These are phyloP conservation scores for Microcebus jonahi DNA, from an alignment of 2,113 vertebrate species.

Conservation along the genomic window DNA sequence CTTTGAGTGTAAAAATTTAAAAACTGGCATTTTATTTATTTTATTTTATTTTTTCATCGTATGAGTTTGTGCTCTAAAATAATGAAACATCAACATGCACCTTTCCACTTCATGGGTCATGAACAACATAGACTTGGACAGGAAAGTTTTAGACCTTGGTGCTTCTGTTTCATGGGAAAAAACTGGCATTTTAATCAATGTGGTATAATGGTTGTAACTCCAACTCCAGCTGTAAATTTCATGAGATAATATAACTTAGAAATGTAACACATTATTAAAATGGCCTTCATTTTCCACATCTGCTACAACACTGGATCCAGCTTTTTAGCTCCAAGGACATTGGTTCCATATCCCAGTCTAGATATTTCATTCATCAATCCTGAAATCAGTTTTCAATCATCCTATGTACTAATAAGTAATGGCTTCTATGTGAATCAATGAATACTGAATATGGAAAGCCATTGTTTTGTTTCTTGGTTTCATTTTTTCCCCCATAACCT, in stretches of 20 bases:
- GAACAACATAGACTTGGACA: slow-evolving; percentile 94
- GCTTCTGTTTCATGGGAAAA: slow-evolving; percentile 93
- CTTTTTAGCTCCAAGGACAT: background rate
- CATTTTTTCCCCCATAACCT: background rate
- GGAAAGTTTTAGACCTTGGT: slow-evolving; percentile 90
- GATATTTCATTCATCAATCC: background rate
- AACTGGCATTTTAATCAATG: background rate
- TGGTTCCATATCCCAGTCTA: background rate
- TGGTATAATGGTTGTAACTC: background rate
- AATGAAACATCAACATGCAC: slow-evolving; percentile 62
- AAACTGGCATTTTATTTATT: background rate
- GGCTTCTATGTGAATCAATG: background rate
- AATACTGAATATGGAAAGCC: background rate
- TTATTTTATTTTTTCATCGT: background rate
- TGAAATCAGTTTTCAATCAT: background rate
- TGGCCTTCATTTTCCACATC: background rate
- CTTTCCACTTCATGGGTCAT: slow-evolving; percentile 88
- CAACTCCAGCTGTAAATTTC: background rate
- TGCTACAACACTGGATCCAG: background rate
- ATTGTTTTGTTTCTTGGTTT: background rate
- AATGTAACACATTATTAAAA: background rate
- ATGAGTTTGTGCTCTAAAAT: slow-evolving; percentile 73
- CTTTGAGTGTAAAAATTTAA: background rate
- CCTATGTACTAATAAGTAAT: background rate
- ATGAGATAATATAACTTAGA: background rate